phyloP scores from a whole-genome alignment of 2,797 vertebrate genomes.

The Rhinoraja longicauda region DNA sequence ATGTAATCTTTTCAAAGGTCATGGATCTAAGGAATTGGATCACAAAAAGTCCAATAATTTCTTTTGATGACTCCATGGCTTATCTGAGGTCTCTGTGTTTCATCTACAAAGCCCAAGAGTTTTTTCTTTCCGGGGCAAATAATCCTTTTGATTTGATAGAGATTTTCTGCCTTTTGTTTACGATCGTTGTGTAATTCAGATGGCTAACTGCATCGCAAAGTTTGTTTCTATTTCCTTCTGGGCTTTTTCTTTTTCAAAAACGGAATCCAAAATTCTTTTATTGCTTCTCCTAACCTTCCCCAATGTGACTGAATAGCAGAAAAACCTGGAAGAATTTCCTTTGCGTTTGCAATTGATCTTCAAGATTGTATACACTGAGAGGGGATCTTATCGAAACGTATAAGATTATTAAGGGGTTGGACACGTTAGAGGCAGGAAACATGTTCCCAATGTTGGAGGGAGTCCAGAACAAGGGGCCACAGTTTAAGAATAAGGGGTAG shows the following conservation, averaged over 20 bases:
- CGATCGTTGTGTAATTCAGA: conserved; percentile 14
- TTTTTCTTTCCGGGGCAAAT: not conserved
- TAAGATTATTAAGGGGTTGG: no score
- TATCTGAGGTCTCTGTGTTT: conserved; percentile 23
- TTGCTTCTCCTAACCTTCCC: not conserved
- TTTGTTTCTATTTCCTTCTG: not conserved
- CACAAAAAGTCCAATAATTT: conserved; percentile 39
- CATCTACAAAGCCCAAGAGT: conserved; percentile 14
- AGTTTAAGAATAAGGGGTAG: no score
- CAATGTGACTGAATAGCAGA: not conserved
- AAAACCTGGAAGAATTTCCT: not conserved
- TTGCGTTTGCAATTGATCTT: conserved; percentile 7
- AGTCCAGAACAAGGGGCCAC: no score
- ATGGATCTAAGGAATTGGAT: conserved; percentile 32
- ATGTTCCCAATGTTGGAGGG: no score
- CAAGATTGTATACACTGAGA: no score
- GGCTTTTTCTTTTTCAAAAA: not conserved
- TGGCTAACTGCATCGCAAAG: not conserved
- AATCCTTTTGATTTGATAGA: conserved; percentile 37
- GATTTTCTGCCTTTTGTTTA: conserved; percentile 12
- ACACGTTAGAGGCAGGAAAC: no score
- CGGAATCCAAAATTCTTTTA: not conserved
- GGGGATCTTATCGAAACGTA: no score
- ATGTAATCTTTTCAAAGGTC: conserved; percentile 38
- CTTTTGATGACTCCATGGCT: conserved; percentile 32